A percentile compares a stretch with the other conserved stretches of the same genome.
Evolutionary conservation across 2,888 invertebrate genomes (phyloP).

Genomic region (Dastarcus helophoroides): DNA sequence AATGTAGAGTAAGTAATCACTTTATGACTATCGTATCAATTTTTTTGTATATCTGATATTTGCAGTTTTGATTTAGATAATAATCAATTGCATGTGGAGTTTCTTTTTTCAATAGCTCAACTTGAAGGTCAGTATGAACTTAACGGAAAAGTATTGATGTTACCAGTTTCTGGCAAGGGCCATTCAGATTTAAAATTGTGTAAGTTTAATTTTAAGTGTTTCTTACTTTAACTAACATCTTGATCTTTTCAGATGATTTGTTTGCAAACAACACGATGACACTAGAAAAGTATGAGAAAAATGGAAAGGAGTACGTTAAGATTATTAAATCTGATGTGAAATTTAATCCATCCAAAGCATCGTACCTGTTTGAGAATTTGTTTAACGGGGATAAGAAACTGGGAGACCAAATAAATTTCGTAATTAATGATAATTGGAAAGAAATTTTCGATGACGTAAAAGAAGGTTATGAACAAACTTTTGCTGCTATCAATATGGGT

Average conservation of each 20-base stretch:
- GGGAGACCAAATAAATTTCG: conserved; percentile 15
- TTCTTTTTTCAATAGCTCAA: too few relatives aligned
- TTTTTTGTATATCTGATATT: too few relatives aligned
- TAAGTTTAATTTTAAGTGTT: background rate
- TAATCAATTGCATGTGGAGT: too few relatives aligned
- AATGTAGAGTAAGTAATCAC: conserved; percentile 6
- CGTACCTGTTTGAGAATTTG: conserved; percentile 17
- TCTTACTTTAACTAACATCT: too few relatives aligned
- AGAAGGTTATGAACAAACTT: conserved; percentile 14
- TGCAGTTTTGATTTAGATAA: too few relatives aligned
- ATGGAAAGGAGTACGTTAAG: background rate
- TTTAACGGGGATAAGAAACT: conserved; percentile 20
- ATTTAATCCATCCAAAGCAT: conserved; percentile 3
- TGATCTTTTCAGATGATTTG: too few relatives aligned
- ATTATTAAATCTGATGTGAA: background rate
- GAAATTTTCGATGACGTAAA: conserved; percentile 16
- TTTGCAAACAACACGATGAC: background rate
- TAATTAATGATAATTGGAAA: conserved; percentile 21
- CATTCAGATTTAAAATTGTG: background rate
- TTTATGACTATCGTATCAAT: too few relatives aligned
- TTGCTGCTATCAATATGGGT: conserved; percentile 8
- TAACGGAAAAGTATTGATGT: conserved; percentile 1
- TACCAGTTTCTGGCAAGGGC: background rate
- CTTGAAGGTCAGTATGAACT: too few relatives aligned
- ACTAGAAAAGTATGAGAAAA: conserved; percentile 3